Percentiles rank a stretch among this genome's conserved stretches.
Conservation (phyloP, 1,140 invertebrate species). For the Achatina immaculata region DNA sequence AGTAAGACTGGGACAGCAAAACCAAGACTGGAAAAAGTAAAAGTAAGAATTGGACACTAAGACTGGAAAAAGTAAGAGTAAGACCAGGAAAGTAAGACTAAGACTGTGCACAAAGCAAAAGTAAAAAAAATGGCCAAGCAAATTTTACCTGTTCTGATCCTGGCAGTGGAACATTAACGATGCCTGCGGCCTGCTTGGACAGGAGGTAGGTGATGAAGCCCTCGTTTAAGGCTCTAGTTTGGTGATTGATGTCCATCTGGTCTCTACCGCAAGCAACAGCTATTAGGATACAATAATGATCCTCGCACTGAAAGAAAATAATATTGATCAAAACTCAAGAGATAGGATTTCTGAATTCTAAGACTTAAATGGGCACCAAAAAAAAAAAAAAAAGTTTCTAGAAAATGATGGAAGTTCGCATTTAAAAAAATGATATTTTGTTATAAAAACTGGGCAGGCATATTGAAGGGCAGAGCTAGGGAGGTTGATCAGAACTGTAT, state of each 20-base stretch:
- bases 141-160: slow-evolving; percentile 73
- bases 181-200: slow-evolving; percentile 96
- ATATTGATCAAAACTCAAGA: not conserved
- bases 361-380: not conserved
- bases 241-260: slow-evolving; percentile 91
- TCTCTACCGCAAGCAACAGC: slow-evolving; percentile 94
- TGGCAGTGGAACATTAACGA: slow-evolving; percentile 93
- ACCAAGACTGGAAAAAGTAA: no score
- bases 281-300: slow-evolving; percentile 95
- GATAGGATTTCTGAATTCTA: not conserved
- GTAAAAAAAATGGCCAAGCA: not conserved
- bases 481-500: no score
- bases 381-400: not conserved
- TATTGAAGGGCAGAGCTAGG: no score
- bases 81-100: no score
- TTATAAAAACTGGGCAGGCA: no score
- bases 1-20: no score
- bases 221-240: slow-evolving; percentile 88
- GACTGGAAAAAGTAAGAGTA: no score
- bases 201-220: slow-evolving; percentile 97
- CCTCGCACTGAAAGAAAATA: slow-evolving; percentile 80
- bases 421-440: no score
- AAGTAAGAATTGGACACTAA: no score
- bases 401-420: not conserved
- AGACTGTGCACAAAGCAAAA: no score